These are phyloP conservation scores for Bombus consobrinus DNA, from an alignment of 1,140 invertebrate species.

Conservation along the genomic window DNA sequence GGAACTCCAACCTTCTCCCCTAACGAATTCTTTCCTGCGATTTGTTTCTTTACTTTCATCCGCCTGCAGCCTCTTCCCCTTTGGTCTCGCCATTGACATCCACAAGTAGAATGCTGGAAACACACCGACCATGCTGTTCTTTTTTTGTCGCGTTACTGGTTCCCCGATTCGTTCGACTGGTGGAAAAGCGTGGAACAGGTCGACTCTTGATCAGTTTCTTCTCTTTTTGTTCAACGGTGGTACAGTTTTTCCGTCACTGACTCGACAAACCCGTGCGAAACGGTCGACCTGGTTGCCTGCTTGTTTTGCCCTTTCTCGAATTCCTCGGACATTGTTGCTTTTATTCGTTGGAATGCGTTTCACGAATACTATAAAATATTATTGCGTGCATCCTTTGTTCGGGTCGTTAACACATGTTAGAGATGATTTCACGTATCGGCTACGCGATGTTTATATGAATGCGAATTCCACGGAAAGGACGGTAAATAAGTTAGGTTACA, in stretches of 20 bases:
- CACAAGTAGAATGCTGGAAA: constrained; percentile 20
- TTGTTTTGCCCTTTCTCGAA: not conserved
- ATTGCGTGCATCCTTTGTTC: not conserved
- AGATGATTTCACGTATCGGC: not conserved
- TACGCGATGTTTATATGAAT: no score
- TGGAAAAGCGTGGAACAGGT: constrained; percentile 20
- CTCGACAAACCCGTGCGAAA: constrained; percentile 5
- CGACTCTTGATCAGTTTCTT: constrained; percentile 17
- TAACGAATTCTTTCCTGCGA: constrained; percentile 35
- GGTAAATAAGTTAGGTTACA: no score
- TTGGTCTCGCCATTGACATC: constrained; percentile 13
- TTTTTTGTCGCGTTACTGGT: constrained; percentile 17
- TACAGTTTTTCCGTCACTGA: not conserved
- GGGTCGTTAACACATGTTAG: not conserved
- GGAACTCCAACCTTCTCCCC: not conserved
- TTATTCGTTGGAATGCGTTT: not conserved
- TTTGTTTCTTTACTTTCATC: constrained; percentile 33
- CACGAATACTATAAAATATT: not conserved
- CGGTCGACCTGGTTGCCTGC: not conserved
- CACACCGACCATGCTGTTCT: not conserved
- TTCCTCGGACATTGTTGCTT: not conserved
- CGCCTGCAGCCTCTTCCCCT: not conserved
- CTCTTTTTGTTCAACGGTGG: not conserved
- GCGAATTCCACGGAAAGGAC: no score
- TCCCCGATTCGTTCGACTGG: constrained; percentile 19